These are phyloP conservation scores for Piezodorus guildinii DNA, from an alignment of 1,140 invertebrate genomes.

Conservation along the genomic window DNA sequence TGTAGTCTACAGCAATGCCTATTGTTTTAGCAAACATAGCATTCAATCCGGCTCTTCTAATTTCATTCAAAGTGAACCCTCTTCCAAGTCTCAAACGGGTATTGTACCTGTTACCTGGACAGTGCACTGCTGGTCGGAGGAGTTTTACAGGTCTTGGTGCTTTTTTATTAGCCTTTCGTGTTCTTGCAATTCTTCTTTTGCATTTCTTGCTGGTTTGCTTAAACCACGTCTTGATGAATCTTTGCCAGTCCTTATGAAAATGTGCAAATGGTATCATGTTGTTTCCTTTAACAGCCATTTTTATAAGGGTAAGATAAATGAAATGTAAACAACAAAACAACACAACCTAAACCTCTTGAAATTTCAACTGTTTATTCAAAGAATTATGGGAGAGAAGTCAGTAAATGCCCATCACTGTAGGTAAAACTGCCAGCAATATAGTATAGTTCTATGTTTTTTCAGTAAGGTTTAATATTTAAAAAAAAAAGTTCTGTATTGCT, in stretches of 20 bases:
- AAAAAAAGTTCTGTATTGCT: no score
- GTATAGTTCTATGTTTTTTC: no score
- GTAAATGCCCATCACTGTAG: no score
- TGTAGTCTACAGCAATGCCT: constrained; percentile 89
- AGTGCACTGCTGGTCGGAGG: constrained; percentile 83
- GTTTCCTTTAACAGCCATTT: constrained; percentile 63
- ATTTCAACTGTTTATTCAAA: no score
- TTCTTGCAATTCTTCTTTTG: constrained; percentile 68
- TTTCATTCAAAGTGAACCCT: constrained; percentile 91
- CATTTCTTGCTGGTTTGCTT: constrained; percentile 92
- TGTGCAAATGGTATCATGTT: constrained; percentile 99
- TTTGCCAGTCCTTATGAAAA: constrained; percentile 99
- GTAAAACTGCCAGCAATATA: no score
- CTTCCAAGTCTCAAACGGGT: constrained; percentile 82
- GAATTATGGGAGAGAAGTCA: no score
- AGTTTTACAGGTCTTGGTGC: constrained; percentile 76
- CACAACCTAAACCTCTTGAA: no score
- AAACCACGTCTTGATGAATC: constrained; percentile 95
- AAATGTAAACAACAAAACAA: no score
- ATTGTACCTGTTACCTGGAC: constrained; percentile 85
- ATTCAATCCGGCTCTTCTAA: constrained; percentile 78
- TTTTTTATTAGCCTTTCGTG: constrained; percentile 84
- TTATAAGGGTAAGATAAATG: neutral
- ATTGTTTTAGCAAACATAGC: constrained; percentile 76
- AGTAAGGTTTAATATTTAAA: no score